phyloP scores from a whole-genome alignment of 2,797 vertebrate species.

The Phrynocephalus guinanensis region DNA sequence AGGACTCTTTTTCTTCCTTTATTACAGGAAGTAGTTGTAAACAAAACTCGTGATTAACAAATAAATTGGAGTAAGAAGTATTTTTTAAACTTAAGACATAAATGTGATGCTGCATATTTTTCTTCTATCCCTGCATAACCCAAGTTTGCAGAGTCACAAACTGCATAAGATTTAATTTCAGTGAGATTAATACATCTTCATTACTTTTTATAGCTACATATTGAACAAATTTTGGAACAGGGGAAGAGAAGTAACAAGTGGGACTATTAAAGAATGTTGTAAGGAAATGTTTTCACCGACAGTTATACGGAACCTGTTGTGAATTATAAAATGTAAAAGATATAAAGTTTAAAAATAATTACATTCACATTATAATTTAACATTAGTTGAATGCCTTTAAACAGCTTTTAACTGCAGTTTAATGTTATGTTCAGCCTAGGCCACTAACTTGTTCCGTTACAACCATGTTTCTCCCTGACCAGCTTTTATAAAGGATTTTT shows the following conservation, averaged over 20 bases:
- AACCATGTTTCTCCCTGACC: not conserved
- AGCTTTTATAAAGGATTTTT: not conserved
- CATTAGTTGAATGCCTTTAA: not conserved
- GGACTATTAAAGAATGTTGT: not conserved
- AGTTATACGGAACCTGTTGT: not conserved
- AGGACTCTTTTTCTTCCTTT: not conserved
- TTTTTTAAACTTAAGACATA: not conserved
- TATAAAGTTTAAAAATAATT: not conserved
- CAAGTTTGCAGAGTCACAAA: not conserved
- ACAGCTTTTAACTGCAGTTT: not conserved
- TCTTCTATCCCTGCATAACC: not conserved
- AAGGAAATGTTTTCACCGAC: not conserved
- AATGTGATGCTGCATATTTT: not conserved
- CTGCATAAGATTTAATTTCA: not conserved
- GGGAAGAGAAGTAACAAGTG: too few relatives aligned
- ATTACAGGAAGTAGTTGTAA: not conserved
- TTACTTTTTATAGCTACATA: not conserved
- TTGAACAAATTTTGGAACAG: not conserved
- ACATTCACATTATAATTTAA: not conserved
- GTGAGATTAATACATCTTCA: not conserved
- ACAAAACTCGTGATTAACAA: not conserved
- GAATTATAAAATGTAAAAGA: not conserved
- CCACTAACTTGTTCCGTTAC: not conserved
- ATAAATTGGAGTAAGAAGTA: not conserved
- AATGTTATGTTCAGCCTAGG: not conserved